These are phyloP conservation scores for Tretioscincus oriximinensis DNA, from an alignment of 2,113 vertebrate genomes.

Conservation along the genomic window DNA sequence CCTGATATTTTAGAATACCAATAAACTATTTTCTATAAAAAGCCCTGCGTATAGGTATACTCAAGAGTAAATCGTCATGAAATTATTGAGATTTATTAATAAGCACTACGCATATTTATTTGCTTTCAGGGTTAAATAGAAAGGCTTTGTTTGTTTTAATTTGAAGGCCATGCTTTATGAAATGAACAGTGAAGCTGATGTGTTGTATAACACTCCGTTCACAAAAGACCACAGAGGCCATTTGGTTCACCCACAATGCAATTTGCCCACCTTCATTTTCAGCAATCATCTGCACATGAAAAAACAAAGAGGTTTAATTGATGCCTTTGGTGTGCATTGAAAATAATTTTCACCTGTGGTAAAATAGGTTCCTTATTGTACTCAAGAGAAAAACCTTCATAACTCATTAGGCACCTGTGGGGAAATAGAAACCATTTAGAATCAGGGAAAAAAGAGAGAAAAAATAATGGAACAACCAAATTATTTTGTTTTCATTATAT, in stretches of 20 bases:
- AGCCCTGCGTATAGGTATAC: too few relatives aligned
- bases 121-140: too few relatives aligned
- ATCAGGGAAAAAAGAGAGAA: slow-evolving; percentile 38
- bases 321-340: slow-evolving; percentile 40
- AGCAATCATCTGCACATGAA: slow-evolving; percentile 35
- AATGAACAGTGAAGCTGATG: slow-evolving; percentile 6
- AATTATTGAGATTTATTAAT: too few relatives aligned
- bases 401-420: slow-evolving; percentile 63
- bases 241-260: background rate
- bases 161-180: fast-evolving
- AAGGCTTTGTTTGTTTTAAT: slow-evolving; percentile 13
- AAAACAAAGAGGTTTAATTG: slow-evolving; percentile 56
- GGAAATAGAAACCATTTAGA: slow-evolving; percentile 53
- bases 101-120: too few relatives aligned
- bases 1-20: too few relatives aligned
- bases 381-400: slow-evolving; percentile 61
- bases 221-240: background rate
- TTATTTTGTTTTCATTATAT: slow-evolving; percentile 15
- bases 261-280: slow-evolving; percentile 24
- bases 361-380: slow-evolving; percentile 65
- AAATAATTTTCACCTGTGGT: slow-evolving; percentile 52
- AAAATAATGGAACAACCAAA: slow-evolving; percentile 43
- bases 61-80: too few relatives aligned
- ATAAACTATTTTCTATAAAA: too few relatives aligned
- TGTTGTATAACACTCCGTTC: slow-evolving; percentile 1